Percentiles rank a stretch among this genome's conserved stretches.
These are phyloP conservation scores for Noturus placidus DNA, from an alignment of 2,113 vertebrate genomes.

Conservation along the genomic window DNA sequence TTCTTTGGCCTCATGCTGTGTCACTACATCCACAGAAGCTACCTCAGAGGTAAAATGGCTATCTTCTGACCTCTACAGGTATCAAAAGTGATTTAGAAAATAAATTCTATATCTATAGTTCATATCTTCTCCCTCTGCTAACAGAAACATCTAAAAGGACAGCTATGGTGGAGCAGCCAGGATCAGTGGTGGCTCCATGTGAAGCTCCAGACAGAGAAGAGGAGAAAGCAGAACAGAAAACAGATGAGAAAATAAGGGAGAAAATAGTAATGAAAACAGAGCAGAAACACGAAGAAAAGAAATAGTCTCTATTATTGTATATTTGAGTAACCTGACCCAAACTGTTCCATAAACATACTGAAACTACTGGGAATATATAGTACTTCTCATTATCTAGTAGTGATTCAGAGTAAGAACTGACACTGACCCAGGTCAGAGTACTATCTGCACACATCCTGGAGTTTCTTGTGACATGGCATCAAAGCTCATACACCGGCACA, in stretches of 20 bases:
- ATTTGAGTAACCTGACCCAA: neutral
- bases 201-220: constrained; percentile 3
- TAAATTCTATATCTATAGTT: neutral
- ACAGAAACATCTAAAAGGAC: constrained; percentile 68
- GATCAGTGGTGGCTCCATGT: neutral
- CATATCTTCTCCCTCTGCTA: neutral
- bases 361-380: neutral
- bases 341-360: neutral
- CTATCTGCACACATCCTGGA: neutral
- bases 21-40: constrained; percentile 83
- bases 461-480: neutral
- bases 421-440: neutral
- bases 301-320: neutral
- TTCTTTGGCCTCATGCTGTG: constrained; percentile 85
- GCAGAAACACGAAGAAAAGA: neutral
- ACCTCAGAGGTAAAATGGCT: constrained; percentile 77
- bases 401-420: neutral
- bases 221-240: neutral
- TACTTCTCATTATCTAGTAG: neutral
- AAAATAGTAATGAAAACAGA: neutral
- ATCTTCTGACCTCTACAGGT: neutral
- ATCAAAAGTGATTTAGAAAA: neutral
- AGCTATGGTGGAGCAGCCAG: constrained; percentile 65
- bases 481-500: neutral
- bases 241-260: neutral